Evolutionary conservation across 2,888 invertebrate genomes (phyloP).

Genomic region (Eledona agricola): DNA sequence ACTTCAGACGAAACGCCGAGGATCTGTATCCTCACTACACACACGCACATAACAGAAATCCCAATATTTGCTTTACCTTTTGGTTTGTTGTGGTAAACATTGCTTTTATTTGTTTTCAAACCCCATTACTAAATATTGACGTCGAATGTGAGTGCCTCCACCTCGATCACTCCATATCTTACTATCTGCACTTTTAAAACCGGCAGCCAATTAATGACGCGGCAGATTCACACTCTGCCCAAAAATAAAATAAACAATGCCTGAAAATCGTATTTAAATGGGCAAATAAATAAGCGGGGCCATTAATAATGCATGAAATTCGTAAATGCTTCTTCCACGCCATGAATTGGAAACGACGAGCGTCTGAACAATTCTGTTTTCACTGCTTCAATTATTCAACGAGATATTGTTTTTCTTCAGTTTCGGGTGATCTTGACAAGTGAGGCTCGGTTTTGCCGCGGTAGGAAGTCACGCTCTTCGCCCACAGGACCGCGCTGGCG

Average conservation of each 20-base stretch:
- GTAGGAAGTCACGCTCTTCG: constrained; percentile 49
- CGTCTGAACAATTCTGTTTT: constrained; percentile 24
- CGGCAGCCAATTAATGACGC: constrained; percentile 35
- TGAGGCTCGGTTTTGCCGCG: constrained; percentile 43
- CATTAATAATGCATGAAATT: constrained; percentile 33
- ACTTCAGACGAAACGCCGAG: constrained; percentile 22
- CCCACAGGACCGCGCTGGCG: constrained; percentile 48
- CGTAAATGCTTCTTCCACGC: constrained; percentile 21
- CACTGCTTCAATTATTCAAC: constrained; percentile 20
- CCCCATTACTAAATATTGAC: constrained; percentile 44
- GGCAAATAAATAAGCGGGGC: constrained; percentile 36
- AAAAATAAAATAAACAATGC: constrained; percentile 29
- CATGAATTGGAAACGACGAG: constrained; percentile 23
- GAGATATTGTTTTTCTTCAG: constrained; percentile 7
- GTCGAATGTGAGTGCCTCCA: constrained; percentile 33
- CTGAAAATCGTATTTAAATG: constrained; percentile 30
- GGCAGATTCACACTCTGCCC: constrained; percentile 14
- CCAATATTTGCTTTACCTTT: constrained; percentile 38
- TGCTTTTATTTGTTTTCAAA: constrained; percentile 42
- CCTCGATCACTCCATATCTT: constrained; percentile 34
- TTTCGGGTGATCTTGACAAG: constrained; percentile 42
- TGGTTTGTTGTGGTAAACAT: constrained; percentile 42
- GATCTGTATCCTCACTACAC: constrained; percentile 20
- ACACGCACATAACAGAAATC: constrained; percentile 25
- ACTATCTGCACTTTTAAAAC: constrained; percentile 34